A percentile compares a stretch with the other conserved stretches of the same genome.
Evolutionary conservation across 2,888 invertebrate species (phyloP).

Genomic region (Caenorhabditis sinica): DNA sequence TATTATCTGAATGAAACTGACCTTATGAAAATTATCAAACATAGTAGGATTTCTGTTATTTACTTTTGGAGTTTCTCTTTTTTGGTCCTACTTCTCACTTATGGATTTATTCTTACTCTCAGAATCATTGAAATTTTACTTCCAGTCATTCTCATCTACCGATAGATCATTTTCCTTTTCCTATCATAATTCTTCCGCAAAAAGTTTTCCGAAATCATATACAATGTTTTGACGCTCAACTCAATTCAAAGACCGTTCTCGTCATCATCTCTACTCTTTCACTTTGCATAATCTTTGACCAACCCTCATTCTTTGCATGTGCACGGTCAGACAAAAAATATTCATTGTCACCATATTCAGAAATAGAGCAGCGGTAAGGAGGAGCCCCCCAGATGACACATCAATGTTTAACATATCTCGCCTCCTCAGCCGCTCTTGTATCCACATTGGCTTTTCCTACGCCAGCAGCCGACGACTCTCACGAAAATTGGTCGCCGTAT

Average conservation of each 20-base stretch:
- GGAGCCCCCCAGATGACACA: conserved; percentile 59
- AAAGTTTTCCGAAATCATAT: too few relatives aligned
- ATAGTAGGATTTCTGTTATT: too few relatives aligned
- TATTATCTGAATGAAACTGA: too few relatives aligned
- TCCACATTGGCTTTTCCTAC: conserved; percentile 62
- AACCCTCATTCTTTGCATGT: conserved; percentile 4
- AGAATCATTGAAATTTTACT: too few relatives aligned
- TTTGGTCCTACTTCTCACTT: too few relatives aligned
- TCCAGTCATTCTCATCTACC: too few relatives aligned
- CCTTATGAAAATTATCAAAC: too few relatives aligned
- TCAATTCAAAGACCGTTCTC: neutral
- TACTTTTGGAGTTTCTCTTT: too few relatives aligned
- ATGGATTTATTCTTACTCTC: too few relatives aligned
- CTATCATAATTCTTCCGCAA: too few relatives aligned
- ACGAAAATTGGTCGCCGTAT: conserved; percentile 52
- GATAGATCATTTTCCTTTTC: too few relatives aligned
- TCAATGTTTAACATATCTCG: conserved; percentile 67
- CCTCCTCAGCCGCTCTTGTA: conserved; percentile 65
- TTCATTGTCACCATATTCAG: conserved; percentile 10
- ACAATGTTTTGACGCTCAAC: neutral
- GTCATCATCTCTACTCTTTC: neutral
- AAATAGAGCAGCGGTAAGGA: conserved; percentile 28
- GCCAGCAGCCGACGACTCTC: conserved; percentile 55
- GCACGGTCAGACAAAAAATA: neutral
- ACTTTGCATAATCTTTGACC: neutral